Conservation (phyloP, 1,140 invertebrate species). For the Drosophila guanche region DNA sequence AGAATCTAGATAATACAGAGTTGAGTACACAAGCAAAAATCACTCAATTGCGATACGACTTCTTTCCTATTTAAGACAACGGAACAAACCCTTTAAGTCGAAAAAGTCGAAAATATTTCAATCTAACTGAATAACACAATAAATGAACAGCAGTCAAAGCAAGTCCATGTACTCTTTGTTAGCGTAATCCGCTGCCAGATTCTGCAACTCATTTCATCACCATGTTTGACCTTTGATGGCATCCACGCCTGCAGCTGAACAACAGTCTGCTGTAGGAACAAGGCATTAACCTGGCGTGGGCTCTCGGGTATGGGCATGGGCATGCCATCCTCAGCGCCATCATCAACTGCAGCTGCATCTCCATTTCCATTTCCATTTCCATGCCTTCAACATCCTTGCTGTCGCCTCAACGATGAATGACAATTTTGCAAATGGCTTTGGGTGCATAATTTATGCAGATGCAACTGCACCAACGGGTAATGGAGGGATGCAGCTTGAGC, state of each 20-base stretch:
- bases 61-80: no score
- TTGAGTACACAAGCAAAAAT: no score
- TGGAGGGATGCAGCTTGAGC: not conserved
- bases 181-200: not conserved
- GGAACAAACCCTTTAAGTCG: no score
- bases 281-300: conserved; percentile 61
- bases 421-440: conserved; percentile 75
- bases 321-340: conserved; percentile 32
- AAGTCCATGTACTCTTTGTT: not conserved
- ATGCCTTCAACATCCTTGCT: conserved; percentile 20
- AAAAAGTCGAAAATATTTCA: no score
- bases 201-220: conserved; percentile 6
- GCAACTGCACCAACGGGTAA: conserved; percentile 35
- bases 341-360: conserved; percentile 9
- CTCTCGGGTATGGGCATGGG: not conserved
- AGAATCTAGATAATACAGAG: no score
- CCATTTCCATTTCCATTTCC: conserved; percentile 22
- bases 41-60: no score
- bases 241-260: conserved; percentile 20
- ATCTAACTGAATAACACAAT: no score
- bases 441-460: conserved; percentile 78
- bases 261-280: conserved; percentile 14
- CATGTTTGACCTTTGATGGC: conserved; percentile 56
- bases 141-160: no score
- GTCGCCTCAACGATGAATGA: conserved; percentile 56